Evolutionary conservation across 2,888 invertebrate species (phyloP), one percentile per base, ranked within the genome.

Genomic region (Timema cristinae): DNA sequence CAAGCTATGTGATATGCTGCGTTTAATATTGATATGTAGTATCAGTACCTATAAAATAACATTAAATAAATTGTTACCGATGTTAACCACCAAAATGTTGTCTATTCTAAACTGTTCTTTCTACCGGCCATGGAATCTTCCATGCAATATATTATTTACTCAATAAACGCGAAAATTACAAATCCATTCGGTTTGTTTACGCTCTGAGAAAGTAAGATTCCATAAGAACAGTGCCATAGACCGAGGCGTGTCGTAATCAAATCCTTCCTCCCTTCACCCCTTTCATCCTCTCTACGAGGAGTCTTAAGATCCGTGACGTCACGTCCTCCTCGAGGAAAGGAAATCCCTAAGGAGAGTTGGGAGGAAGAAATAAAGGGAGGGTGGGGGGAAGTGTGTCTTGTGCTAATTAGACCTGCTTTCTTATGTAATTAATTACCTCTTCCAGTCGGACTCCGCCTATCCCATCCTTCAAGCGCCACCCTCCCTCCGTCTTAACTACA

Each of bases 331-430:
- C 63, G 47, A 47, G 63, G 63, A 63, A 63, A 47, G 59, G 59
- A 59, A 59, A 59, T 59, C 59, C 59, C 59, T 16, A 32, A 63
- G 63, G 63, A 48, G 63, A 59, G 59, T n/a, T 8, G 6, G 59
- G 13, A 48, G 47, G 47, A 47, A 48, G 54, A n/a, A 13, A 48
- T 48, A 48, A n/a, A 63, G 63, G 54, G n/a, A 54, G 54, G 54
- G 47, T n/a, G 63, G 48, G 47, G 5, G 63, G 63, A 32, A 47
- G 63, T 63, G 32, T 32, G 63, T 63, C 63, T 63, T 63, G 63
- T 63, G 63, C 63, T 63, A 63, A 63, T 63, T 63, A 63, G 63
- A 63, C 63, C 63, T 47, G 63, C 63, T 63, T 63, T 63, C 63
- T 63, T 63, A 10, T 47, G 63, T 63, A 63, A 63, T 63, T 63